Evolutionary conservation across 2,113 vertebrate species (phyloP).

Genomic region (Eulemur rufifrons): DNA sequence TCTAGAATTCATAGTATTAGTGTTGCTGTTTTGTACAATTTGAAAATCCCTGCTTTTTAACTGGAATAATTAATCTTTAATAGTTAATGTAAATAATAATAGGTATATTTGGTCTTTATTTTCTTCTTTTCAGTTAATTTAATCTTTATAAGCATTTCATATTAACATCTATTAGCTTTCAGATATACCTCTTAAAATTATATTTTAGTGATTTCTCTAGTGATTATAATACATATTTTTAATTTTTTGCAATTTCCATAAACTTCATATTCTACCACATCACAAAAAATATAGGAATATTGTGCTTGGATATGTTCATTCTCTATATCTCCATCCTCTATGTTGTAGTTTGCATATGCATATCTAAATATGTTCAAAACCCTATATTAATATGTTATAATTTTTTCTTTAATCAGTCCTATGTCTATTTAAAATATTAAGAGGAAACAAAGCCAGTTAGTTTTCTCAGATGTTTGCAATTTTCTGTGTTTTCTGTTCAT

Average conservation of each 20-base stretch:
- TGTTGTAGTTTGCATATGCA: neutral
- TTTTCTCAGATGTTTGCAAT: neutral
- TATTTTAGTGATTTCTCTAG: neutral
- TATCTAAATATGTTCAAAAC: neutral
- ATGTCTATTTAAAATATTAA: neutral
- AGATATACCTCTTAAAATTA: neutral
- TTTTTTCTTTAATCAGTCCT: neutral
- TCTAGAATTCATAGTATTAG: neutral
- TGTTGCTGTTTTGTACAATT: neutral
- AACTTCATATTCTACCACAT: neutral
- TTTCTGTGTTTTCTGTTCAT: neutral
- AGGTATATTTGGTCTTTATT: neutral
- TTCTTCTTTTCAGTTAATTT: neutral
- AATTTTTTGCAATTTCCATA: neutral
- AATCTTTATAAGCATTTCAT: neutral
- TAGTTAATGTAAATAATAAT: neutral
- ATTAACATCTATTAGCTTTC: neutral
- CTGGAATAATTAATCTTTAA: neutral
- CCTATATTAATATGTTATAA: neutral
- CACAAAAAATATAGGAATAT: neutral
- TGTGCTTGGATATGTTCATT: neutral
- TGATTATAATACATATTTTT: neutral
- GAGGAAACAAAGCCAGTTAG: neutral
- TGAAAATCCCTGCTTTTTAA: neutral
- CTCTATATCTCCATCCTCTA: neutral